A percentile compares a stretch with the other conserved stretches of the same genome.
phyloP scores from a whole-genome alignment of 2,888 invertebrate species.

The Drosophila buzzatii region DNA sequence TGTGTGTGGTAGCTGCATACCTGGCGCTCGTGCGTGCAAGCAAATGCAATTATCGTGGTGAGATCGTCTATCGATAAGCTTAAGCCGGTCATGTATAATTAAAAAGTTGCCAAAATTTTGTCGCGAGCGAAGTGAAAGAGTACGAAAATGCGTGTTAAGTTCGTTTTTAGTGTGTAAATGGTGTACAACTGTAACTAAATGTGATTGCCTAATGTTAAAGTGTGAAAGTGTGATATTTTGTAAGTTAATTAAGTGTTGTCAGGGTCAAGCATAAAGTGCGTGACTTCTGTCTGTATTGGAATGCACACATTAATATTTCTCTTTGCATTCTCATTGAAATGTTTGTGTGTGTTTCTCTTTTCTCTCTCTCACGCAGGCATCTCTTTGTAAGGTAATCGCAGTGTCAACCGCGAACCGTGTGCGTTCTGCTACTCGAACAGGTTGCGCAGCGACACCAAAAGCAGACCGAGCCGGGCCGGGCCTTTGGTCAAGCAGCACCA shows the following conservation, averaged over 20 bases:
- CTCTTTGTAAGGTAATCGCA: conserved; percentile 66
- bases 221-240: background rate
- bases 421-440: conserved; percentile 63
- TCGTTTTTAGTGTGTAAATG: background rate
- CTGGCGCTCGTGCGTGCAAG: background rate
- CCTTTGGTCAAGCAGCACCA: conserved; percentile 48
- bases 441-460: conserved; percentile 64
- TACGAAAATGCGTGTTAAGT: background rate
- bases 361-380: conserved; percentile 26
- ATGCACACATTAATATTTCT: background rate
- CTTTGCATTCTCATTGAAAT: background rate
- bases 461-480: conserved; percentile 7
- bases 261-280: conserved; percentile 4
- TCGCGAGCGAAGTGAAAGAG: background rate
- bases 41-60: conserved; percentile 1
- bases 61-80: background rate
- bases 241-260: background rate
- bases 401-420: conserved; percentile 61
- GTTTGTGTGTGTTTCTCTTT: conserved; percentile 25
- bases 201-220: background rate
- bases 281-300: background rate
- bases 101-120: conserved; percentile 3
- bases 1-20: background rate
- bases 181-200: background rate
- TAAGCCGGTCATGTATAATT: background rate